phyloP scores from a whole-genome alignment of 2,113 vertebrate species.

The Saccopteryx leptura region DNA sequence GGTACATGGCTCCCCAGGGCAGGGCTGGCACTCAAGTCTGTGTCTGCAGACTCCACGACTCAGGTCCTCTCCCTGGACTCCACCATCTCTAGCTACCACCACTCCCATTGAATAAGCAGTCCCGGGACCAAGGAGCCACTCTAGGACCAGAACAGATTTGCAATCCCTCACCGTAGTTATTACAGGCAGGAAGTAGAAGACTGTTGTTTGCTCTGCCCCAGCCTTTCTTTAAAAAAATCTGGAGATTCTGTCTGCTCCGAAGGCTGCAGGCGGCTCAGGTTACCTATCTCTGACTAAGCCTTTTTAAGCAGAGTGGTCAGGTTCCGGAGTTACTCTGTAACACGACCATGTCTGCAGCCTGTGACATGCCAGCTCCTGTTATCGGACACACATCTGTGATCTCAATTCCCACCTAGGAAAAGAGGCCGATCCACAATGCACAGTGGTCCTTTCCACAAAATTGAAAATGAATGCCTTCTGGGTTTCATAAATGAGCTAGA shows the following conservation, averaged over 20 bases:
- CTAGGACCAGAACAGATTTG: neutral
- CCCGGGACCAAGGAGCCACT: neutral
- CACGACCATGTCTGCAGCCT: neutral
- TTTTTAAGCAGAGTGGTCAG: neutral
- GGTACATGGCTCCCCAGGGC: neutral
- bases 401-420: neutral
- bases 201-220: neutral
- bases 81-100: neutral
- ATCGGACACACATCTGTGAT: neutral
- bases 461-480: neutral
- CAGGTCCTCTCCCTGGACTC: neutral
- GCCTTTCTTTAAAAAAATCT: neutral
- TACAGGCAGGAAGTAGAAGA: neutral
- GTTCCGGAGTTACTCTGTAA: neutral
- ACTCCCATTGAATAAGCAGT: neutral
- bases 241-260: neutral
- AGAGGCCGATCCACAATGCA: neutral
- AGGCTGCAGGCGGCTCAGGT: constrained; percentile 21
- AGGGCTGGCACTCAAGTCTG: neutral
- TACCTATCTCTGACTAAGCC: constrained; percentile 65
- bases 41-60: neutral
- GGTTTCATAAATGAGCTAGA: neutral
- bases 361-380: neutral
- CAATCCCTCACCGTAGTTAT: neutral
- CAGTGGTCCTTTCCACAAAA: neutral